A percentile compares a stretch with the other conserved stretches of the same genome.
Evolutionary conservation across 2,113 vertebrate genomes (phyloP).

Genomic region (Syrmaticus mikado): DNA sequence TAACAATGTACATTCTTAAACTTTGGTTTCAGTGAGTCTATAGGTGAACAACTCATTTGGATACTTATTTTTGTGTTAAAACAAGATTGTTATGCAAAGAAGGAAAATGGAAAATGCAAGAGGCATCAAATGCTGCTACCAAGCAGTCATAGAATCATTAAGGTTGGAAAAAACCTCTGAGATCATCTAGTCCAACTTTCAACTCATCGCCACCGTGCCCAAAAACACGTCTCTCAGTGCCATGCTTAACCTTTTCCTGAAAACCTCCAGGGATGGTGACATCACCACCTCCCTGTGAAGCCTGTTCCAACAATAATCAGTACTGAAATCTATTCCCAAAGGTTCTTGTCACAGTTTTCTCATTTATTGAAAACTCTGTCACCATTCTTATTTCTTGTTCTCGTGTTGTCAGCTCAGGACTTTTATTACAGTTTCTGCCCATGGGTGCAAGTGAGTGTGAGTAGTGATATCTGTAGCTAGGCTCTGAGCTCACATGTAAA

Average conservation of each 20-base stretch:
- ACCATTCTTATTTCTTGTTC: not conserved
- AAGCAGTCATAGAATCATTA: not conserved
- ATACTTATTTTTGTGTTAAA: not conserved
- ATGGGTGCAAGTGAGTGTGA: not conserved
- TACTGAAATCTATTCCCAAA: not conserved
- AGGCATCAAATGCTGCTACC: not conserved
- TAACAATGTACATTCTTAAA: not conserved
- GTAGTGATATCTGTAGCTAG: not conserved
- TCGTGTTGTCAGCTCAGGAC: not conserved
- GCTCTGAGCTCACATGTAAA: not conserved
- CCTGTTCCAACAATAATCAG: not conserved
- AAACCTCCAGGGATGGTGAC: no score
- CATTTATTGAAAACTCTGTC: not conserved
- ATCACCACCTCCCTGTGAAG: no score
- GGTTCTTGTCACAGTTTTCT: not conserved
- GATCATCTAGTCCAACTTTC: no score
- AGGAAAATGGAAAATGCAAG: not conserved
- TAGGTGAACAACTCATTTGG: not conserved
- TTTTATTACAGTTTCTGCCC: not conserved
- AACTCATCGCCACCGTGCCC: no score
- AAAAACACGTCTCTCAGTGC: no score
- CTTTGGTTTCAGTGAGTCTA: not conserved
- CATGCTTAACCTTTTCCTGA: no score
- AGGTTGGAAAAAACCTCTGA: no score
- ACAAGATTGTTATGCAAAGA: not conserved